Evolutionary conservation across 2,113 vertebrate species (phyloP), one percentile per base, ranked within the genome.

Genomic region (Thryonomys swinderianus): DNA sequence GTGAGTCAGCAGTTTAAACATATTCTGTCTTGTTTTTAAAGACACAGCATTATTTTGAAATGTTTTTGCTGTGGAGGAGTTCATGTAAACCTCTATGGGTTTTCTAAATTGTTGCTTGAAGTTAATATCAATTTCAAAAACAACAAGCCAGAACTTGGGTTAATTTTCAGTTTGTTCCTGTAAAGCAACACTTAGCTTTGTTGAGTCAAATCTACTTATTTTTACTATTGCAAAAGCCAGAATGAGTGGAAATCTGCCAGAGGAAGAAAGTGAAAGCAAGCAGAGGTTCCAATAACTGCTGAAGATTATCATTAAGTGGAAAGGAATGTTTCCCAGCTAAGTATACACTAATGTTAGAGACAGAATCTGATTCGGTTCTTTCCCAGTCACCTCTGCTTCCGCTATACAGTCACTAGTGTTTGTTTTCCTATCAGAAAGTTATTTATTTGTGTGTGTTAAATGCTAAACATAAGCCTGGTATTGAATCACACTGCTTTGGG

Each of bases 111-210:
- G 66, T 95, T 95, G 42, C 69, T 96, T 93, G 96, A 95, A 96
- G 95, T 96, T 91, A 96, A 78, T 48, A 91, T 95, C 71, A 17
- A 10, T 95, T 96, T 95, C 80, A 95, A 96, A 95, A 95, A 89
- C 95, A 96, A 83, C 80, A 91, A 81, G 90, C 89, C 91, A 92
- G 85, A 78, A 73, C 34, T 67, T 88, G 94, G 96, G 76, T 55
- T 91, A 89, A 91, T 85, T 95, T 97, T 96, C 67, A 85, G 93
- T 93, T 93, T 94, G 91, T 67, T 79, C 87, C 96, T 96, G 71
- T 97, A 95, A 97, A 95, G 76, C 78, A 95, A 95, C 85, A 64
- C 62, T 96, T 87, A 78, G 45, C 88, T 96, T 93, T 87, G 85
- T 78, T 84, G 91, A 96, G 94, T 94, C 81, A 94, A 82, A 79